phyloP scores from a whole-genome alignment of 2,888 invertebrate species.

The Caenorhabditis plicata region DNA sequence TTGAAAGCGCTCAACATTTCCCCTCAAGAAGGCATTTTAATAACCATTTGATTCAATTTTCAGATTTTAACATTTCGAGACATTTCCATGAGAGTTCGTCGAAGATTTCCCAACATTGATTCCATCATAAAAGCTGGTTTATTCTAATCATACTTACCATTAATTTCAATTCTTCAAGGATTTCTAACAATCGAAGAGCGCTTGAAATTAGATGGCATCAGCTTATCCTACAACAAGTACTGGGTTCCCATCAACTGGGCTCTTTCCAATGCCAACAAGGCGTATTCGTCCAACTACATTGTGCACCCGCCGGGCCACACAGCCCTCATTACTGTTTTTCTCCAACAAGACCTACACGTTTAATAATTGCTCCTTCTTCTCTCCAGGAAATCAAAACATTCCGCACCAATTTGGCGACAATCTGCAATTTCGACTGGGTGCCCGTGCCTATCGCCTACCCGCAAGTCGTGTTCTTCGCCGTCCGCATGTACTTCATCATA shows the following conservation, averaged over 20 bases:
- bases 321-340: conserved; percentile 6
- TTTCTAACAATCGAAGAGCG: conserved; percentile 32
- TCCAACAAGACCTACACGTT: conserved; percentile 11
- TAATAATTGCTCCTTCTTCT: no score
- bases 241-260: no score
- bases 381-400: conserved; percentile 29
- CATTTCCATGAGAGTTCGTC: conserved; percentile 50
- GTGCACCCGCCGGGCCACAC: conserved; percentile 9
- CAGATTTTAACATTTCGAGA: conserved; percentile 55
- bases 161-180: no score
- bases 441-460: no score
- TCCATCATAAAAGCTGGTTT: conserved; percentile 40
- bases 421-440: no score
- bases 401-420: no score
- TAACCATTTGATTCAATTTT: neutral
- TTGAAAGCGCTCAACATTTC: no score
- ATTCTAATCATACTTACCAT: no score
- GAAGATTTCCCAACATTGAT: conserved; percentile 50
- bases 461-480: no score
- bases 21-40: no score
- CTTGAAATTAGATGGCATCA: conserved; percentile 32
- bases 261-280: conserved; percentile 8
- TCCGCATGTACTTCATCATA: no score
- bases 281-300: conserved; percentile 7
- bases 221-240: conserved; percentile 52